phyloP scores from a whole-genome alignment of 92 coral and sea anemone species.

The Pocillopora meandrina region DNA sequence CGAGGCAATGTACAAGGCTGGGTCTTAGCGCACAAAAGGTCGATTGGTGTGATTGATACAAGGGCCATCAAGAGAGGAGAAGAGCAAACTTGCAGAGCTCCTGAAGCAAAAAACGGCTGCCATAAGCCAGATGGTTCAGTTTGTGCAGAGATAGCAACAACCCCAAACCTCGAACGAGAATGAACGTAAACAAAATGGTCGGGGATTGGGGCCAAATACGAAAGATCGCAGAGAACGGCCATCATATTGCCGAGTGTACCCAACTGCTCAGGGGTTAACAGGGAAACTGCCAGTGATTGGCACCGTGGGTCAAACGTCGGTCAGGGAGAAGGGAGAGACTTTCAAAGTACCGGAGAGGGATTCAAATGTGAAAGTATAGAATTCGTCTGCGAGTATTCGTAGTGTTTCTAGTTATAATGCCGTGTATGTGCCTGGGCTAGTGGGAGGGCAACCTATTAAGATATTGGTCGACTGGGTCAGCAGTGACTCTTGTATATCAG shows the following conservation, averaged over 20 bases:
- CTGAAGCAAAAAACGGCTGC: slow-evolving; percentile 5
- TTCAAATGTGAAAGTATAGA: neutral
- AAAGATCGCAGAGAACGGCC: slow-evolving; percentile 10
- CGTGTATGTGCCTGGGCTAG: slow-evolving; percentile 40
- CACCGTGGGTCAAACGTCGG: neutral
- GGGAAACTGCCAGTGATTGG: slow-evolving; percentile 34
- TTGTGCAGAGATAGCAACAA: neutral
- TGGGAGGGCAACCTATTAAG: slow-evolving; percentile 26
- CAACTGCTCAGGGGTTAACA: neutral
- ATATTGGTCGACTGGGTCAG: slow-evolving; percentile 58
- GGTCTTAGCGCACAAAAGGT: too few species aligned
- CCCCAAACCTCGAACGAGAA: too few species aligned
- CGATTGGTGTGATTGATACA: too few species aligned
- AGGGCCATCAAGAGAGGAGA: neutral
- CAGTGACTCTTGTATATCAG: slow-evolving; percentile 41
- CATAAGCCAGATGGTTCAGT: slow-evolving; percentile 4
- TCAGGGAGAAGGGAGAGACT: neutral
- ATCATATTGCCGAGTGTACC: slow-evolving; percentile 10
- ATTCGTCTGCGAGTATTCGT: slow-evolving; percentile 16
- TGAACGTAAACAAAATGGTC: slow-evolving; percentile 15
- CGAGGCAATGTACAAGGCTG: slow-evolving; percentile 25
- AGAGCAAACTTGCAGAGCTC: neutral
- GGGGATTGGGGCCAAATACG: slow-evolving; percentile 17
- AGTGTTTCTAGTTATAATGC: slow-evolving; percentile 49
- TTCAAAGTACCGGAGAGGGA: neutral